These are phyloP conservation scores for Ophioninae sp. DNA, from an alignment of 2,888 invertebrate species.

Conservation along the genomic window DNA sequence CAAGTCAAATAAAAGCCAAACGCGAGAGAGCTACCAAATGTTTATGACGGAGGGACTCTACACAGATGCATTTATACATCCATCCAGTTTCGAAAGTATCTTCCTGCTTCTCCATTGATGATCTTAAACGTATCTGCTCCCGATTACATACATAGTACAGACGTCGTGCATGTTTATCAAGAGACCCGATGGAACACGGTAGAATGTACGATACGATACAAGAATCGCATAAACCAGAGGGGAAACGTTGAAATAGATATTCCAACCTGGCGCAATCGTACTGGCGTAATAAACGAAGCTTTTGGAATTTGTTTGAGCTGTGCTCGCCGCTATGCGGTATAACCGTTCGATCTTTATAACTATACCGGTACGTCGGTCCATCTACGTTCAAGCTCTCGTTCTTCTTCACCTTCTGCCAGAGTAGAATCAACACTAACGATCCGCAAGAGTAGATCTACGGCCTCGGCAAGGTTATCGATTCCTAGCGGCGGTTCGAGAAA, in stretches of 20 bases:
- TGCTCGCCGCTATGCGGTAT: conserved; percentile 36
- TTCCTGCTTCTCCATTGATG: too few relatives aligned
- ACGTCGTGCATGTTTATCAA: conserved; percentile 8
- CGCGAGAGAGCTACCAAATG: conserved; percentile 52
- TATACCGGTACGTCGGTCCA: conserved; percentile 21
- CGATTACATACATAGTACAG: background rate
- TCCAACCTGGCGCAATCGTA: conserved; percentile 46
- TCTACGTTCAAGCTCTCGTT: conserved; percentile 33
- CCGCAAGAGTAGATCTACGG: conserved; percentile 55
- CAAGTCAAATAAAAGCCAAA: conserved; percentile 26
- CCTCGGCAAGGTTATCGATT: conserved; percentile 55
- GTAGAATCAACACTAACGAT: conserved; percentile 63
- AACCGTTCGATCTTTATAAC: conserved; percentile 8
- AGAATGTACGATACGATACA: background rate
- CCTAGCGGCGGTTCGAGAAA: conserved; percentile 60
- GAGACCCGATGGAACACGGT: too few relatives aligned
- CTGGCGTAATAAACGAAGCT: conserved; percentile 50
- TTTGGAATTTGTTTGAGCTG: conserved; percentile 60
- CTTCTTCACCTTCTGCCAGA: conserved; percentile 50
- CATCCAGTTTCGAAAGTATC: too few relatives aligned
- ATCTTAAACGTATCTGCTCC: too few relatives aligned
- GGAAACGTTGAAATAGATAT: conserved; percentile 8
- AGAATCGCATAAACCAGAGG: conserved; percentile 30
- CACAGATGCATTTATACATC: too few relatives aligned
- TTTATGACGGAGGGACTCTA: conserved; percentile 43